phyloP scores from a whole-genome alignment of 2,888 invertebrate species.

The Drosophila helvetica region DNA sequence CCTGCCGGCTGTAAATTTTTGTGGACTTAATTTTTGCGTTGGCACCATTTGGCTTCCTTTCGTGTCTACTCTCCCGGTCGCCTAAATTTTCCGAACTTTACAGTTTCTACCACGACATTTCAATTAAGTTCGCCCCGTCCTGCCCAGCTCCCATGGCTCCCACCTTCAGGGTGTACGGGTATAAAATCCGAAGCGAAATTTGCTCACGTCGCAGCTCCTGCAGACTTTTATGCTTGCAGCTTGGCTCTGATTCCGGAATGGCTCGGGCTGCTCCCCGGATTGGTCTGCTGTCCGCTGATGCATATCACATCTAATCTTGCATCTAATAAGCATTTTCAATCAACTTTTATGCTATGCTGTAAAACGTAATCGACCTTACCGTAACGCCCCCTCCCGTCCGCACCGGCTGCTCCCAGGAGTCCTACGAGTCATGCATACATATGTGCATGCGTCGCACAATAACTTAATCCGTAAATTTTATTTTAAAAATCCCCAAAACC shows the following conservation, averaged over 20 bases:
- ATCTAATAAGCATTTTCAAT: constrained; percentile 84
- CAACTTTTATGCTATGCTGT: constrained; percentile 82
- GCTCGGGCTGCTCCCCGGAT: constrained; percentile 20
- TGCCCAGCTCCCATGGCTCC: background rate
- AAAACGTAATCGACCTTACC: constrained; percentile 79
- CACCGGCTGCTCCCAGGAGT: constrained; percentile 4
- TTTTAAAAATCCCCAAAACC: constrained; percentile 76
- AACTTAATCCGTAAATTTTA: constrained; percentile 82
- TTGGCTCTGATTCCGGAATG: constrained; percentile 64
- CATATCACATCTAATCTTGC: constrained; percentile 82
- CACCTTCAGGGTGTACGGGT: constrained; percentile 7
- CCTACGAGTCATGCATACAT: constrained; percentile 12
- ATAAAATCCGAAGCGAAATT: constrained; percentile 61
- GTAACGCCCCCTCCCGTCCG: constrained; percentile 38
- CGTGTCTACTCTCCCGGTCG: constrained; percentile 1
- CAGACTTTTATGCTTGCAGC: constrained; percentile 73
- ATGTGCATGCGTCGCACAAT: constrained; percentile 61
- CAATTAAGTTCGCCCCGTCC: constrained; percentile 62
- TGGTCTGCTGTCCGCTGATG: constrained; percentile 40
- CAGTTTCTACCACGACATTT: constrained; percentile 66
- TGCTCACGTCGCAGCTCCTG: constrained; percentile 76
- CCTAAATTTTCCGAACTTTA: constrained; percentile 52
- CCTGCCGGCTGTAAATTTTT: constrained; percentile 69
- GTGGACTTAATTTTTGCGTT: constrained; percentile 62
- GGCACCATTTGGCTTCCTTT: constrained; percentile 50